phyloP scores from a whole-genome alignment of 2,113 vertebrate species.

The Cynopterus brachyotis region DNA sequence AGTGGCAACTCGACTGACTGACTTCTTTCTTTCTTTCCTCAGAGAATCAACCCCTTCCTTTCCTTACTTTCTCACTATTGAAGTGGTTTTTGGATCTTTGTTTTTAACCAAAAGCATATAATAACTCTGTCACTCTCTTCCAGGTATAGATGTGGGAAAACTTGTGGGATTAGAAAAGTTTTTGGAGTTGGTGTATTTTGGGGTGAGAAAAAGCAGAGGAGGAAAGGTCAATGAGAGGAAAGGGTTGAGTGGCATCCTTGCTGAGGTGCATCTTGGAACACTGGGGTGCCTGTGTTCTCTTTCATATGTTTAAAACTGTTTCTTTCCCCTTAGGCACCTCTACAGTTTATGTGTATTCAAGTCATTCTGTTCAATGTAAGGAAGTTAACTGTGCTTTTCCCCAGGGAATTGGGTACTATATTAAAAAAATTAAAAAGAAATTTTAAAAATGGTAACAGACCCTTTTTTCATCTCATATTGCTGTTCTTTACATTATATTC shows the following conservation, averaged over 20 bases:
- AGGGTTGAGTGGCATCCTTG: neutral
- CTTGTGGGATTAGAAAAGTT: neutral
- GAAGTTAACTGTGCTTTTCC: neutral
- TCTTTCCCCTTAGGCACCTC: neutral
- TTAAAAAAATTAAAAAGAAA: neutral
- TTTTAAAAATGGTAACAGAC: neutral
- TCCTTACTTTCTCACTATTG: neutral
- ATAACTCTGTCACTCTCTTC: neutral
- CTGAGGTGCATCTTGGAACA: neutral
- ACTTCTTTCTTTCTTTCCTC: neutral
- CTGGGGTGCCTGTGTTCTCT: neutral
- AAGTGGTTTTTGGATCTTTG: neutral
- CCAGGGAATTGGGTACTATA: neutral
- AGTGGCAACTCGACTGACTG: neutral
- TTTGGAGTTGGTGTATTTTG: neutral
- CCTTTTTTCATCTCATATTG: neutral
- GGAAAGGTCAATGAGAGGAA: neutral
- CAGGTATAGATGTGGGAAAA: neutral
- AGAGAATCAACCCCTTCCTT: neutral
- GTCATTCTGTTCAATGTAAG: neutral
- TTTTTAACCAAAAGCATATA: neutral
- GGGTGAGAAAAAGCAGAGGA: conserved; percentile 24
- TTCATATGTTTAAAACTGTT: neutral
- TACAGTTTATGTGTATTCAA: neutral
- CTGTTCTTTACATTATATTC: neutral